Evolutionary conservation across 30 jellyfish, hydroid and myxozoan species (phyloP).

Genomic region (Aurelia coerulea): DNA sequence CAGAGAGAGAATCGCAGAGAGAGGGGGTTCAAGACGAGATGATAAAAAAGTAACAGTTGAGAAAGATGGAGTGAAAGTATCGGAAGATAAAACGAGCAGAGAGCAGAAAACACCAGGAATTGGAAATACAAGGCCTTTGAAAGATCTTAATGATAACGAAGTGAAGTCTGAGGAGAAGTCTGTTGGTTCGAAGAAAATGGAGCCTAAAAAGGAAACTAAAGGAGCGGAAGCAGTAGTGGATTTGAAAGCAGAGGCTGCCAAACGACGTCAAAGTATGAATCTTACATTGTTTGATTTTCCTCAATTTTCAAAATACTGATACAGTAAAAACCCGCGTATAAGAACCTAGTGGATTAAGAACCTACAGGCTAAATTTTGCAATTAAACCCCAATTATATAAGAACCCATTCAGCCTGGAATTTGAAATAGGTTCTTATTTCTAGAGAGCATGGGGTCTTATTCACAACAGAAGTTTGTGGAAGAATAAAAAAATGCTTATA

Average conservation of each 20-base stretch:
- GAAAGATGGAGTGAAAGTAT: constrained; percentile 43
- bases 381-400: no score
- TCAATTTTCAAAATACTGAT: no score
- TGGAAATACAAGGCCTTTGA: constrained; percentile 19
- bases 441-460: no score
- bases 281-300: neutral
- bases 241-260: constrained; percentile 75
- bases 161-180: constrained; percentile 36
- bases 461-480: no score
- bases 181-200: constrained; percentile 20
- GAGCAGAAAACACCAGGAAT: constrained; percentile 41
- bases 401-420: no score
- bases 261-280: constrained; percentile 58
- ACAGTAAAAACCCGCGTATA: no score
- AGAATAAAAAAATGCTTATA: no score
- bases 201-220: constrained; percentile 21
- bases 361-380: no score
- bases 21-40: constrained; percentile 40
- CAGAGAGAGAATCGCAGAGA: constrained; percentile 19
- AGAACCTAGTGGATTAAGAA: no score
- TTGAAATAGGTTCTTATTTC: no score
- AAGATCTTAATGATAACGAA: constrained; percentile 57
- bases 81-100: constrained; percentile 25
- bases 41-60: constrained; percentile 19
- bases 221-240: constrained; percentile 77